Conservation (phyloP, 2,797 vertebrate species). For the Nyctibius grandis region DNA sequence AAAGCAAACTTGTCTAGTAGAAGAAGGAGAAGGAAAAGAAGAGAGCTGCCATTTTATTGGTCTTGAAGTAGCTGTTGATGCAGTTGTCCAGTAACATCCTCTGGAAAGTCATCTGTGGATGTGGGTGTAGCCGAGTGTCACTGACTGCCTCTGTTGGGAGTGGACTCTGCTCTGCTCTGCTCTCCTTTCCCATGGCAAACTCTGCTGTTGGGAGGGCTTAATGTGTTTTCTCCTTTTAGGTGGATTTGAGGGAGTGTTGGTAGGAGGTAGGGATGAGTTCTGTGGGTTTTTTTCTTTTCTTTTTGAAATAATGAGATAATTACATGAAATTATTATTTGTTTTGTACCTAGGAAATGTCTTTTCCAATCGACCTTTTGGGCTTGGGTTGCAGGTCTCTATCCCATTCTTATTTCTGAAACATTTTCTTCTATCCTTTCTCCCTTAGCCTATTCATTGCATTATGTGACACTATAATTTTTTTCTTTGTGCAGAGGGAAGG, state of each 20-base stretch:
- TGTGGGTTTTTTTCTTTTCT: background rate
- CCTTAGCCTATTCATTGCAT: background rate
- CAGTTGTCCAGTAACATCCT: background rate
- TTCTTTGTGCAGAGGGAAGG: background rate
- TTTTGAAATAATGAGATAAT: background rate
- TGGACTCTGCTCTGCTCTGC: background rate
- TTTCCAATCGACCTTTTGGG: background rate
- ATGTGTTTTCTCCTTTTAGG: background rate
- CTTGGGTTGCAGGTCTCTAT: background rate
- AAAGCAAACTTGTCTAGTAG: background rate
- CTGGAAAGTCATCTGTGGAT: accelerated
- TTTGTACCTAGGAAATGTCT: background rate
- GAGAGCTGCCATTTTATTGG: background rate
- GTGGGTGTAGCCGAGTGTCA: background rate
- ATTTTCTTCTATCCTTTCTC: background rate
- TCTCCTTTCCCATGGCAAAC: background rate
- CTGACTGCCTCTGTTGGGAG: background rate
- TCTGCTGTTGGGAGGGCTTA: background rate
- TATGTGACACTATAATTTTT: background rate
- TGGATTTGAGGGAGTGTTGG: background rate
- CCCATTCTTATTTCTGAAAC: background rate
- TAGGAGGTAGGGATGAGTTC: background rate
- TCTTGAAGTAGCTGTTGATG: background rate
- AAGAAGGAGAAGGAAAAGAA: background rate
- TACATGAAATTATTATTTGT: background rate